phyloP scores from a whole-genome alignment of 37 sponge, comb jelly and placozoan species.

The Spongilla lacustris region DNA sequence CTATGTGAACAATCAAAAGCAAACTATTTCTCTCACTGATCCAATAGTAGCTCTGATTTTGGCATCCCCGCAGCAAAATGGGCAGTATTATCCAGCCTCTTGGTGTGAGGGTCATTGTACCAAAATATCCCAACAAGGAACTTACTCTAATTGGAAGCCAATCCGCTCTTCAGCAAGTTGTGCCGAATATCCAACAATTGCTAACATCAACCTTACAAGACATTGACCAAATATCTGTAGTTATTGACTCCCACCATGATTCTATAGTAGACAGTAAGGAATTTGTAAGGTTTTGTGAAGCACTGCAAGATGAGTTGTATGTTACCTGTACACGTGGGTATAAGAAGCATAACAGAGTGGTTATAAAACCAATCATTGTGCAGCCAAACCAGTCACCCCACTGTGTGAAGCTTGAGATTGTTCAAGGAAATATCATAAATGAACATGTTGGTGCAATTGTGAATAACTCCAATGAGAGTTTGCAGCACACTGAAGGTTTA shows the following conservation, averaged over 20 bases:
- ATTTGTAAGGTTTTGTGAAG: constrained; percentile 14
- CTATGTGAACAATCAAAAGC: constrained; percentile 11
- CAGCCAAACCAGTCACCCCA: not conserved
- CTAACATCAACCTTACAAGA: constrained; percentile 3
- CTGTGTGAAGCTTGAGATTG: constrained; percentile 36
- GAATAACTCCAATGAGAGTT: constrained; percentile 78
- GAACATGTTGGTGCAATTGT: constrained; percentile 77
- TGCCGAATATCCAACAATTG: not conserved
- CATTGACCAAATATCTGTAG: constrained; percentile 12
- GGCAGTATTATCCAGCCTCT: not conserved
- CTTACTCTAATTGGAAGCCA: constrained; percentile 29
- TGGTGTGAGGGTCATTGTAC: constrained; percentile 15
- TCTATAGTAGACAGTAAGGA: constrained; percentile 24
- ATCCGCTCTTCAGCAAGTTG: constrained; percentile 12
- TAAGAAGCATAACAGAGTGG: not conserved
- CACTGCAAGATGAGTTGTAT: constrained; percentile 14
- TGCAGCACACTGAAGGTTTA: constrained; percentile 73
- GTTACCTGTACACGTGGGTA: constrained; percentile 11
- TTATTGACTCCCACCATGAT: not conserved
- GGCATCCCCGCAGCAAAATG: too few relatives aligned
- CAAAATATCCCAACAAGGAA: constrained; percentile 19
- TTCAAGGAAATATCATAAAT: constrained; percentile 45
- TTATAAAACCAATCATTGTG: not conserved
- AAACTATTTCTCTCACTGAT: constrained; percentile 25
- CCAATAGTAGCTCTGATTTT: constrained; percentile 39